These are phyloP conservation scores for Nesoenas mayeri DNA, from an alignment of 2,113 vertebrate species.

Conservation along the genomic window DNA sequence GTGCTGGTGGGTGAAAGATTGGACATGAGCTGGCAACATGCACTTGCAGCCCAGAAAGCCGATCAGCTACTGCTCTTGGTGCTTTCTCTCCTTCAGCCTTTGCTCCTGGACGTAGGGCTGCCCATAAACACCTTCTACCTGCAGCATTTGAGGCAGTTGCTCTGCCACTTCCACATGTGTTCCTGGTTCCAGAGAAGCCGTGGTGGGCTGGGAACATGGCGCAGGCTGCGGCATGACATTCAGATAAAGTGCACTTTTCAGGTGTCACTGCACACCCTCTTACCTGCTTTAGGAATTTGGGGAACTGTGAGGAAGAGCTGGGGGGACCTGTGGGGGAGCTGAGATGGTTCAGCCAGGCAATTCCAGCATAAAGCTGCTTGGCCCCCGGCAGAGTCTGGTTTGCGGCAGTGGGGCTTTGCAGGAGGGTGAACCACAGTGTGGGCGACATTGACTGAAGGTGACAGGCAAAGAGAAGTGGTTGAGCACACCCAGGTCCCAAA, in stretches of 20 bases:
- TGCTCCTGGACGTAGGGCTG: neutral
- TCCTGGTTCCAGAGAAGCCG: neutral
- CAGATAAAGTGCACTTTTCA: neutral
- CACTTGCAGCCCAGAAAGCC: too few species aligned
- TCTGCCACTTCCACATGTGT: rapidly evolving
- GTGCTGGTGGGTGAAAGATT: too few species aligned
- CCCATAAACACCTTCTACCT: neutral
- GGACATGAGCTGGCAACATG: too few species aligned
- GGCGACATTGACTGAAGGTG: neutral
- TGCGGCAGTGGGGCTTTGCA: neutral
- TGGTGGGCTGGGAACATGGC: neutral
- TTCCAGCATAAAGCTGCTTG: neutral
- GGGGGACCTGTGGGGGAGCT: neutral
- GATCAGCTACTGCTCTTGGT: rapidly evolving
- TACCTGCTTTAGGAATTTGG: neutral
- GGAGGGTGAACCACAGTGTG: neutral
- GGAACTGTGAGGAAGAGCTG: neutral
- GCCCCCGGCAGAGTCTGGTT: neutral
- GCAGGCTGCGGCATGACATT: neutral
- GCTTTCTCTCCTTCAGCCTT: neutral
- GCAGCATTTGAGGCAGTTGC: neutral
- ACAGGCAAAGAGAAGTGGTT: rapidly evolving
- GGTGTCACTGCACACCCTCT: neutral
- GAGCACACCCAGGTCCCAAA: neutral
- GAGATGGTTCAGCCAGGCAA: neutral